Evolutionary conservation across 2,113 vertebrate genomes (phyloP), one percentile per base, ranked within the genome.

Genomic region (Nothocercus nigrocapillus): DNA sequence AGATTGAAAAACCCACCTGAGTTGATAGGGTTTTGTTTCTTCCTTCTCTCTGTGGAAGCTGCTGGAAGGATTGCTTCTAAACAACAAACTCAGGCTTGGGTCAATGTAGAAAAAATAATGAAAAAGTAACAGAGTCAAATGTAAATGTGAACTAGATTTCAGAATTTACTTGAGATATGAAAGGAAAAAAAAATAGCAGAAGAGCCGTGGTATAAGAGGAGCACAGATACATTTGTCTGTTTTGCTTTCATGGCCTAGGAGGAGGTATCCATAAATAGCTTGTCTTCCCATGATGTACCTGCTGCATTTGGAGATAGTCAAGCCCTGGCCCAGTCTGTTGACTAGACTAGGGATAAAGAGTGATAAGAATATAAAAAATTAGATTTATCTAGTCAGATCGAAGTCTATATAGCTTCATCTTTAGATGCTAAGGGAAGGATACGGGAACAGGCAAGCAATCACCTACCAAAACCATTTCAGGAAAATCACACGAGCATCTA

Each of bases 161-260:
- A 51, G 69, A 77, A 88, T 14, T 92, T 56, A 63, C 11, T 24
- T 82, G 36, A 28, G 21, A 19, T 49, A 49, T 28, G n/a, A 75
- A 93, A 59, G 82, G 22, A n/a, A 76, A 85, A 61, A 0, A 24
- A 58, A 93, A 67, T 24, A 42, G 17, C 17, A 24, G 49, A 91
- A 76, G 4, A 63, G 2, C 27, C 1, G 0, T 20, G 25, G 28
- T 49, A 19, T 32, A 49, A 34, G 40, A 32, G 6, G 25, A 3
- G 38, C 30, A 13, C 73, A 76, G 13, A 69, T 3, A 3, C 13
- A 20, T 72, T 72, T 45, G 66, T 11, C 30, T 42, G 6, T 17
- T 75, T 62, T 58, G 5, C 8, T 73, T 79, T 74, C 70, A 51
- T 32, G 68, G 38, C 22, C 17, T n/a, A 17, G 36, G 17, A 77